Conservation (phyloP, 2,888 invertebrate genomes). For the Leptopilina myrica region DNA sequence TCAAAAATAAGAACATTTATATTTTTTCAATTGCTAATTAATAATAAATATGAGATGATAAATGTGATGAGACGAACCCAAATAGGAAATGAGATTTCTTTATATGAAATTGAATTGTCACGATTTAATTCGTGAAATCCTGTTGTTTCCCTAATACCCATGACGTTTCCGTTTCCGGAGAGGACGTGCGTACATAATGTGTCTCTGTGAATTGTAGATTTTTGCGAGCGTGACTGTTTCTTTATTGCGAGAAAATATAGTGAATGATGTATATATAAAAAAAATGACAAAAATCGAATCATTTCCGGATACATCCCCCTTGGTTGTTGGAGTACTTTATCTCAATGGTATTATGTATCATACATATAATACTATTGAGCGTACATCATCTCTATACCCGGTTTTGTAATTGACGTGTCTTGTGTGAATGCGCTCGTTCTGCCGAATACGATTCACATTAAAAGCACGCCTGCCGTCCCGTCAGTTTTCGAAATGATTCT, state of each 20-base stretch:
- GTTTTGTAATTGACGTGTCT: conserved; percentile 69
- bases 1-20: too few relatives aligned
- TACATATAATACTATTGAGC: conserved; percentile 41
- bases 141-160: conserved; percentile 22
- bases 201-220: conserved; percentile 54
- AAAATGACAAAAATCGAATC: conserved; percentile 67
- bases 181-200: conserved; percentile 11
- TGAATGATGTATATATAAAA: conserved; percentile 52
- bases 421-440: conserved; percentile 69
- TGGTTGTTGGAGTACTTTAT: conserved; percentile 14
- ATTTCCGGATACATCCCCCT: conserved; percentile 57
- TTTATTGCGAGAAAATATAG: conserved; percentile 43
- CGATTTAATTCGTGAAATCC: conserved; percentile 7
- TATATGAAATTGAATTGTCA: not conserved
- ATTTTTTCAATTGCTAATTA: too few relatives aligned
- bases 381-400: conserved; percentile 63
- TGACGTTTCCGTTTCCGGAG: conserved; percentile 47
- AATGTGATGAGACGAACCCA: not conserved
- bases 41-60: not conserved
- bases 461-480: conserved; percentile 65
- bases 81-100: conserved; percentile 11
- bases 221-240: conserved; percentile 43
- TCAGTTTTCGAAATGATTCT: conserved; percentile 56
- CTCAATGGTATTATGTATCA: conserved; percentile 20
- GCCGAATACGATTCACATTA: conserved; percentile 70